A percentile compares a stretch with the other conserved stretches of the same genome.
Evolutionary conservation across 1,140 invertebrate genomes (phyloP).

Genomic region (Calliopsis andreniformis): DNA sequence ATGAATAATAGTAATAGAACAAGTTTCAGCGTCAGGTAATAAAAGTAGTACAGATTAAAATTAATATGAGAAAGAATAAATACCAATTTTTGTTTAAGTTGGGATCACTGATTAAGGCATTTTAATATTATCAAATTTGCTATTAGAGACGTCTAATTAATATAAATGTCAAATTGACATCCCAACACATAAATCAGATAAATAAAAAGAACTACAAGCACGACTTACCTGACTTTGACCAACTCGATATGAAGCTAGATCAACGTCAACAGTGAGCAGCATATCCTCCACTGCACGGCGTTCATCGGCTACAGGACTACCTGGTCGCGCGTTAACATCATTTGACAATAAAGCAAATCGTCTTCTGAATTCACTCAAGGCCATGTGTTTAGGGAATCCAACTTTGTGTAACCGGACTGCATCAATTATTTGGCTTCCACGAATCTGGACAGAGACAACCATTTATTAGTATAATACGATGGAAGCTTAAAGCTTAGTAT

Average conservation of each 20-base stretch:
- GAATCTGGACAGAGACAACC: constrained; percentile 84
- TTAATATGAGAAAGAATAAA: no score
- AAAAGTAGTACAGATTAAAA: no score
- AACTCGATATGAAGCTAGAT: constrained; percentile 92
- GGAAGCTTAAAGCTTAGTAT: not conserved
- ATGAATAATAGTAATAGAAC: no score
- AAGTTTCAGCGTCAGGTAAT: no score
- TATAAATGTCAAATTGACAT: no score
- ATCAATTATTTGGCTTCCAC: constrained; percentile 94
- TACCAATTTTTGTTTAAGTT: no score
- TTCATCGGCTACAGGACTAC: constrained; percentile 84
- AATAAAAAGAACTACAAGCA: constrained; percentile 4
- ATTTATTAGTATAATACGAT: not conserved
- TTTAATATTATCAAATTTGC: no score
- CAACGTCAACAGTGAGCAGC: constrained; percentile 92
- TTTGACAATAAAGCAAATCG: constrained; percentile 89
- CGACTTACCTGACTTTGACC: constrained; percentile 94
- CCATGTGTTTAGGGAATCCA: constrained; percentile 95
- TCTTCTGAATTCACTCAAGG: constrained; percentile 92
- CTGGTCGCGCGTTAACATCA: constrained; percentile 80
- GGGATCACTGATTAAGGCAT: no score
- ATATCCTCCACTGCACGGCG: constrained; percentile 89
- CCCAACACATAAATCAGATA: not conserved
- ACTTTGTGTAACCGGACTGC: constrained; percentile 94
- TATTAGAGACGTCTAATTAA: no score